Conservation (phyloP, 2,797 vertebrate species). For the Peromyscus eremicus region DNA sequence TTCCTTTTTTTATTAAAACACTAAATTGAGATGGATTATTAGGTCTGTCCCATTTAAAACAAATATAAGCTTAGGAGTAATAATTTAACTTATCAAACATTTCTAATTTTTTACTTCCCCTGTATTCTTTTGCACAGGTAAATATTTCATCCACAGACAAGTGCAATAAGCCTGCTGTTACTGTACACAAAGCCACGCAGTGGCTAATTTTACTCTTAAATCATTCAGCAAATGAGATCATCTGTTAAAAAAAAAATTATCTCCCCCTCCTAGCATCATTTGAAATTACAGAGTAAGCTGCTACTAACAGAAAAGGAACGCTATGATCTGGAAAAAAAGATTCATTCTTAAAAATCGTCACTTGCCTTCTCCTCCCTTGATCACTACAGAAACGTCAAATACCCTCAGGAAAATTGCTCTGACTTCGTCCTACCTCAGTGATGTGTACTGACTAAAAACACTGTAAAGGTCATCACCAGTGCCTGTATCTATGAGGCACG, state of each 20-base stretch:
- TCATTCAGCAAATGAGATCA: constrained; percentile 79
- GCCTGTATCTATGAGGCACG: constrained; percentile 69
- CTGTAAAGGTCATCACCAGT: constrained; percentile 54
- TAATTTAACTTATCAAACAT: neutral
- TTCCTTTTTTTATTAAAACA: constrained; percentile 85
- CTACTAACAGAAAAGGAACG: constrained; percentile 69
- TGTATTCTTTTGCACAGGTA: constrained; percentile 34
- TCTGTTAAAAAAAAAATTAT: constrained; percentile 50
- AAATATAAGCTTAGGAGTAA: constrained; percentile 10
- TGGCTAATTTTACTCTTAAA: constrained; percentile 78
- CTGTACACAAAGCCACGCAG: constrained; percentile 76
- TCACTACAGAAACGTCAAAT: neutral
- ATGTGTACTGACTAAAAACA: neutral
- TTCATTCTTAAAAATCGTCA: constrained; percentile 37
- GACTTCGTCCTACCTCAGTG: neutral
- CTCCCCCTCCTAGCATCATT: constrained; percentile 48
- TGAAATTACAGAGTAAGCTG: constrained; percentile 67
- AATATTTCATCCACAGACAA: constrained; percentile 16
- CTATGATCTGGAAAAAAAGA: constrained; percentile 44
- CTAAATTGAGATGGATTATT: constrained; percentile 81
- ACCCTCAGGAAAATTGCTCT: neutral
- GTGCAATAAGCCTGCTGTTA: neutral
- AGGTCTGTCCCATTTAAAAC: constrained; percentile 77
- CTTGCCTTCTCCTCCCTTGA: constrained; percentile 23
- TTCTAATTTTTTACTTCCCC: constrained; percentile 44